These are phyloP conservation scores for Bacillus rossius DNA, from an alignment of 1,140 invertebrate genomes.

Conservation along the genomic window DNA sequence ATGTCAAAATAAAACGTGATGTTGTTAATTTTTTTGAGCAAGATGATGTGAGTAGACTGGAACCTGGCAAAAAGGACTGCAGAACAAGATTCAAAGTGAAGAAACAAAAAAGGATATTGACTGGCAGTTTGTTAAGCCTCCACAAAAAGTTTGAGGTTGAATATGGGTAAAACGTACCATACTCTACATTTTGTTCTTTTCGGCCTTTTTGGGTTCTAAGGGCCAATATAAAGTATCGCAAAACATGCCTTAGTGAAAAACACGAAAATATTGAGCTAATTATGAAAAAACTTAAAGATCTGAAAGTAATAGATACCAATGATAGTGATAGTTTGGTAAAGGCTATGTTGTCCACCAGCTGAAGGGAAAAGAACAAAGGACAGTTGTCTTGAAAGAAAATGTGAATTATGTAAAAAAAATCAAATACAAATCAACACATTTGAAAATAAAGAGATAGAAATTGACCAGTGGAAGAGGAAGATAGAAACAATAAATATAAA, in stretches of 20 bases:
- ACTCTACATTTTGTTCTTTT: constrained; percentile 20
- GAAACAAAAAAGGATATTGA: too few species aligned
- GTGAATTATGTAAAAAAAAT: too few species aligned
- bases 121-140: too few species aligned
- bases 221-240: constrained; percentile 15
- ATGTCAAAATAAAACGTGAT: too few species aligned
- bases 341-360: constrained; percentile 15
- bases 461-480: constrained; percentile 18
- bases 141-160: constrained; percentile 20
- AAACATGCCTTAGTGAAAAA: constrained; percentile 20
- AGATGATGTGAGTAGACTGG: too few species aligned
- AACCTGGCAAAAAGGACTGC: too few species aligned
- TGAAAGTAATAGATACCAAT: constrained; percentile 13
- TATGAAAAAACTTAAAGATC: constrained; percentile 11
- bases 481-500: constrained; percentile 14
- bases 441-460: constrained; percentile 17
- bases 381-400: constrained; percentile 18
- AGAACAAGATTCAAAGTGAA: too few species aligned
- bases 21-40: too few species aligned
- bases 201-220: constrained; percentile 22
- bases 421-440: constrained; percentile 4
- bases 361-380: constrained; percentile 13
- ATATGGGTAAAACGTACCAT: constrained; percentile 13
- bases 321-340: constrained; percentile 15
- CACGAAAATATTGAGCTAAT: constrained; percentile 15